Conservation (phyloP, 1,140 invertebrate species). For the Zeugodacus cucurbitae region DNA sequence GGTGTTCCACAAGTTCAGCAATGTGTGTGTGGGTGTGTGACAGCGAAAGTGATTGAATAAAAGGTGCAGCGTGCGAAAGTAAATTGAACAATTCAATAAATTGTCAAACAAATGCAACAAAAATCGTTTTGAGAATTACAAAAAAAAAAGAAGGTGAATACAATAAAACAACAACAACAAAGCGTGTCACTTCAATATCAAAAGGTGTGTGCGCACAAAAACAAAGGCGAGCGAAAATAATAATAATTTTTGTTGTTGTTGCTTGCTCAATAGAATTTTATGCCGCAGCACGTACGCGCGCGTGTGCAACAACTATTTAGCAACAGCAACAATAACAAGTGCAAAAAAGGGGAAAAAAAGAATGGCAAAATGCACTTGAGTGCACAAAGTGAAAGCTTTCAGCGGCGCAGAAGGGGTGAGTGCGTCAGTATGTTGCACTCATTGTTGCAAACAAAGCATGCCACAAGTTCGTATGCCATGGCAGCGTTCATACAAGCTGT, state of each 20-base stretch:
- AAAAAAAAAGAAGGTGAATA: background rate
- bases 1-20: background rate
- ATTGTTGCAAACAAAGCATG: conserved; percentile 4
- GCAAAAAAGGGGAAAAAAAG: background rate
- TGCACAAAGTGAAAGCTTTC: conserved; percentile 18
- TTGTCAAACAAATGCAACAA: conserved; percentile 20
- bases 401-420: no score
- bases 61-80: background rate
- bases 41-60: conserved; percentile 22
- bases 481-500: background rate
- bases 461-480: background rate
- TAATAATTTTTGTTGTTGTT: background rate
- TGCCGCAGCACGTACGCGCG: conserved; percentile 2
- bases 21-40: background rate
- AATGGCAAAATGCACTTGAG: conserved; percentile 12
- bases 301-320: conserved; percentile 21
- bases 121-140: background rate
- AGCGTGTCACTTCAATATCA: background rate
- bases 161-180: background rate
- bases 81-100: conserved; percentile 39
- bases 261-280: background rate
- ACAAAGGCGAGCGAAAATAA: background rate
- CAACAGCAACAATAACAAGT: background rate
- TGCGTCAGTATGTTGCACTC: background rate
- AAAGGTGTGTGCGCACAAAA: background rate